Evolutionary conservation across 92 coral and sea anemone species (phyloP).

Genomic region (Umimayanthus kanabou): DNA sequence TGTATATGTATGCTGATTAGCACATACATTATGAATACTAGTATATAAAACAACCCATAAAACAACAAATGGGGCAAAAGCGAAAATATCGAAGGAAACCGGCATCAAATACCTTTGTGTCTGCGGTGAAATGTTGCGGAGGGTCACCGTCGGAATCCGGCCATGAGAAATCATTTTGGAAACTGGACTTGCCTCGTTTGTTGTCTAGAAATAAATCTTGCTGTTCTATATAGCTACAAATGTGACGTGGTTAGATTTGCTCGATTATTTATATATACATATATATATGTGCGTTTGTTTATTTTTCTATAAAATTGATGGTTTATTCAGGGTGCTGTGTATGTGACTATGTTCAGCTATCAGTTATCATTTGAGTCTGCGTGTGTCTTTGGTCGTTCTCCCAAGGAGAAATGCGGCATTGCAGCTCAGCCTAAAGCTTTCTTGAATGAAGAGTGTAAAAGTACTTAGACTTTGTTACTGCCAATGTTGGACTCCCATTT

Average conservation of each 20-base stretch:
- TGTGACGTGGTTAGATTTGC: background rate
- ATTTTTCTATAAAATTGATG: background rate
- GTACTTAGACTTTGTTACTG: background rate
- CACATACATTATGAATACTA: background rate
- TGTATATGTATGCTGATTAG: background rate
- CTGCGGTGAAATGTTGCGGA: constrained; percentile 7
- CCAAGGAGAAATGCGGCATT: background rate
- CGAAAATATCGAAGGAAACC: background rate
- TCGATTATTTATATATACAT: background rate
- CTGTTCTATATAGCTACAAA: background rate
- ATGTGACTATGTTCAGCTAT: too few relatives aligned
- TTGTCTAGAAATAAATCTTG: background rate
- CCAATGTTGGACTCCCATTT: background rate
- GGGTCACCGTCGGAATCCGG: background rate
- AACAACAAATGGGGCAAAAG: constrained; percentile 14
- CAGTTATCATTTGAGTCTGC: too few relatives aligned
- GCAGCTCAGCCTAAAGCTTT: background rate
- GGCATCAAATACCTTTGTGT: constrained; percentile 20
- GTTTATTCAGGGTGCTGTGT: background rate
- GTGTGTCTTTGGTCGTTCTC: too few relatives aligned
- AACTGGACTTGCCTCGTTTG: background rate
- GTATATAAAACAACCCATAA: background rate
- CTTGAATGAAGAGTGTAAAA: background rate
- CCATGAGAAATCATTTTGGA: background rate
- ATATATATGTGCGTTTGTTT: background rate